Percentiles rank a stretch among this genome's conserved stretches.
Evolutionary conservation across 2,888 invertebrate species (phyloP).

Genomic region (Deladenus siricidicola): DNA sequence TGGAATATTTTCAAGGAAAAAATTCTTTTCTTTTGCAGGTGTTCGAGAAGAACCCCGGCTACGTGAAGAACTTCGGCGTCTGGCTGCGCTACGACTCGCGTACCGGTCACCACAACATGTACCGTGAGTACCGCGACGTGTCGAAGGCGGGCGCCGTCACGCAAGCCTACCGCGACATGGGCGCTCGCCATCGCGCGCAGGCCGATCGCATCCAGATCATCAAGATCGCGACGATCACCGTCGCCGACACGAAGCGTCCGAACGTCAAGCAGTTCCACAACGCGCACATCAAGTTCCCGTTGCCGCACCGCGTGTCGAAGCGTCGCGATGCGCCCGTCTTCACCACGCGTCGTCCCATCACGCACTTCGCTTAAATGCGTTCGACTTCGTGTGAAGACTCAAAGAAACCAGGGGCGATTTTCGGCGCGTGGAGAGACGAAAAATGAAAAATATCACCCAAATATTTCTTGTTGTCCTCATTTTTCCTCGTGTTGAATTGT

Average conservation of each 20-base stretch:
- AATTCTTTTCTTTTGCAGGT: conserved; percentile 58
- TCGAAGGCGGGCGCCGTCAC: conserved; percentile 93
- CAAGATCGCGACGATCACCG: conserved; percentile 73
- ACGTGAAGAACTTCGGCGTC: conserved; percentile 97
- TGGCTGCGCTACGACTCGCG: conserved; percentile 98
- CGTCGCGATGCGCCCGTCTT: conserved; percentile 56
- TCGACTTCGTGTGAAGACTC: too few relatives aligned
- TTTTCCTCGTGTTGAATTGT: conserved; percentile 14
- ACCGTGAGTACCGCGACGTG: conserved; percentile 95
- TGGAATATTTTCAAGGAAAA: too few relatives aligned
- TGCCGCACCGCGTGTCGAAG: conserved; percentile 65
- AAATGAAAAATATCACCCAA: background rate
- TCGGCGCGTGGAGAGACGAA: background rate
- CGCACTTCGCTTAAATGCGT: conserved; percentile 55
- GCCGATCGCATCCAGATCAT: conserved; percentile 97
- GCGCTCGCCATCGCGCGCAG: conserved; percentile 91
- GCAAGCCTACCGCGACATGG: conserved; percentile 74
- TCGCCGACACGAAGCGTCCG: conserved; percentile 78
- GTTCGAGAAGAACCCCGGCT: conserved; percentile 80
- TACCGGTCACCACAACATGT: conserved; percentile 99
- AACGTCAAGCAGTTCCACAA: conserved; percentile 97
- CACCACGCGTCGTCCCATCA: conserved; percentile 58
- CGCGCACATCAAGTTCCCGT: conserved; percentile 87
- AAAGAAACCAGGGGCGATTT: too few relatives aligned
- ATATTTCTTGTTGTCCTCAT: conserved; percentile 34